Conservation (phyloP, 1,140 invertebrate species). For the Drosophila willistoni region DNA sequence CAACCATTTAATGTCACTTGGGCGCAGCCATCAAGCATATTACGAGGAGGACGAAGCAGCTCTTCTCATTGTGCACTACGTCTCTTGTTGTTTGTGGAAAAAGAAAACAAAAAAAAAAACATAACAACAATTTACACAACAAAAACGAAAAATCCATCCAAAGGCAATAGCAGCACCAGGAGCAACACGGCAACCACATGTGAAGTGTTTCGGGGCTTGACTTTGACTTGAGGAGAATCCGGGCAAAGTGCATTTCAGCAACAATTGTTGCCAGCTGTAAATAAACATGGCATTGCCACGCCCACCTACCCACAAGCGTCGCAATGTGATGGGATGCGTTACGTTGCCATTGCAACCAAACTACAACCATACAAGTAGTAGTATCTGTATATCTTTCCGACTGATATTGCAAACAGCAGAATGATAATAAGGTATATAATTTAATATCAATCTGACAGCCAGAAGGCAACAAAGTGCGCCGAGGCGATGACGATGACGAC, state of each 20-base stretch:
- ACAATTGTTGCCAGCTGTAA: constrained; percentile 80
- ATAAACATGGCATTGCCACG: constrained; percentile 72
- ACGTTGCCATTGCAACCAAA: constrained; percentile 8
- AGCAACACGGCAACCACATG: constrained; percentile 57
- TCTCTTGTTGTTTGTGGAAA: constrained; percentile 33
- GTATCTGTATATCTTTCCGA: constrained; percentile 12
- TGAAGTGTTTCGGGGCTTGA: constrained; percentile 62
- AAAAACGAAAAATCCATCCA: constrained; percentile 50
- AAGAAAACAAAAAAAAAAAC: constrained; percentile 20
- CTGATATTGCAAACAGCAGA: constrained; percentile 47
- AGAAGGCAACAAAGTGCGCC: constrained; percentile 79
- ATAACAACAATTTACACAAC: constrained; percentile 79
- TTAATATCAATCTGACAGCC: constrained; percentile 81
- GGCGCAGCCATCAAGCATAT: constrained; percentile 76
- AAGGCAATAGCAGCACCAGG: constrained; percentile 17
- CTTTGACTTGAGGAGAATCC: constrained; percentile 56
- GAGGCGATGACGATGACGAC: constrained; percentile 40
- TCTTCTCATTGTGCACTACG: constrained; percentile 12
- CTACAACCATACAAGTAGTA: neutral
- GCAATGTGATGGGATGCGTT: constrained; percentile 9
- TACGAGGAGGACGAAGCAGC: constrained; percentile 49
- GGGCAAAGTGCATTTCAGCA: constrained; percentile 71
- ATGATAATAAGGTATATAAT: constrained; percentile 82
- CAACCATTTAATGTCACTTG: constrained; percentile 78
- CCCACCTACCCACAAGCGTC: constrained; percentile 42